Evolutionary conservation across 2,113 vertebrate genomes (phyloP), one percentile per base, ranked within the genome.

Genomic region (Taurulus bubalis): DNA sequence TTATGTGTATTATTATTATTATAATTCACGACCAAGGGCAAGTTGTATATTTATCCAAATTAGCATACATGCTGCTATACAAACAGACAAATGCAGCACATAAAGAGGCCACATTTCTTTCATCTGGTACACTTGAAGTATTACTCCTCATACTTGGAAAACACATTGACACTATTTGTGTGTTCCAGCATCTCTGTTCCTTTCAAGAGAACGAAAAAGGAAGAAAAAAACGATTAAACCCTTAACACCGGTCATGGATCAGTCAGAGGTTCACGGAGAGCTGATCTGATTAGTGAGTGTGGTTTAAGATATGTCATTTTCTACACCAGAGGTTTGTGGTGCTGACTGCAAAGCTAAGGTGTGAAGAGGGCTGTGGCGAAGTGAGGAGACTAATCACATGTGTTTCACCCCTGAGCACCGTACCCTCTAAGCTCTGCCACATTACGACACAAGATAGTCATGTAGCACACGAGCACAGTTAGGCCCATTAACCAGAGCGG

Each of bases 401-500:
- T 78, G 83, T 60, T 73, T 90, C 85, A 85, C 88, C 87, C 80
- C 75, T 66, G 84, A 88, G 88, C 85, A 71, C 88, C 8, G 60
- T 85, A 83, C 85, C 76, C 84, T 84, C 83, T 72, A 45, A 80
- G 90, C 81, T 81, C 77, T 60, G 71, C 87, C 86, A 82, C 86
- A 58, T 77, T 51, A 55, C 85, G 80, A 92, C 90, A 92, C 90
- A 64, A 15, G 59, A 75, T 83, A 91, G 82, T 75, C 85, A 28
- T 60, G 86, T 81, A 89, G 84, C 87, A 84, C 78, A 74, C 71
- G 56, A 82, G 82, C 84, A 78, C 89, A 73, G 88, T 80, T 78
- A 89, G 91, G 84, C 91, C 92, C 91, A 94, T 95, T 95, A 95
- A 92, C 90, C 89, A 91, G 85, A 82, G 85, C 83, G 74, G 90